Percentiles rank a stretch among this genome's conserved stretches.
Evolutionary conservation across 2,113 vertebrate genomes (phyloP).

Genomic region (Platysternon megacephalum): DNA sequence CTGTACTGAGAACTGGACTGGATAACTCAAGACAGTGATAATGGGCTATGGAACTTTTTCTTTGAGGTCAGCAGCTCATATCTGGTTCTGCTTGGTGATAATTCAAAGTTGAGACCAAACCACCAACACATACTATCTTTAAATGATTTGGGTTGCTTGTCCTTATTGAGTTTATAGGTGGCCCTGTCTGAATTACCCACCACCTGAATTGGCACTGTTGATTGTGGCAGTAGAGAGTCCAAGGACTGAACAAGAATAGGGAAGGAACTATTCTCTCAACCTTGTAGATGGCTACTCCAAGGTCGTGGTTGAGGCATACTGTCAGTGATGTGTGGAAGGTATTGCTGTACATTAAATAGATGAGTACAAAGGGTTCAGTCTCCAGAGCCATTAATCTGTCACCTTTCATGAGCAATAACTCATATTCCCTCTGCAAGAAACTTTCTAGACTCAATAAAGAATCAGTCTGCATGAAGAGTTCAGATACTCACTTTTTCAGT

Average conservation of each 20-base stretch:
- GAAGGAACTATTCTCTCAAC: background rate
- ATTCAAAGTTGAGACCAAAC: background rate
- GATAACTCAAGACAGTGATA: background rate
- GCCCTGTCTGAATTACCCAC: fast-evolving
- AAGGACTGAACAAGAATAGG: too few species aligned
- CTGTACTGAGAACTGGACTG: background rate
- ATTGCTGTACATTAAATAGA: background rate
- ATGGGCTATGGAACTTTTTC: background rate
- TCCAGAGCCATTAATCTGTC: fast-evolving
- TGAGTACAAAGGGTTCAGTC: fast-evolving
- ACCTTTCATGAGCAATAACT: background rate
- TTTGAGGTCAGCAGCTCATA: background rate
- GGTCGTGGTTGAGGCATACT: fast-evolving
- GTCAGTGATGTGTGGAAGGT: fast-evolving
- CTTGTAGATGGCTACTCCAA: fast-evolving
- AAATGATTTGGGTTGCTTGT: fast-evolving
- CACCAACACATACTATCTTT: background rate
- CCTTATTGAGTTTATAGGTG: background rate
- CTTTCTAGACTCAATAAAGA: background rate
- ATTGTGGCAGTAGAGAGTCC: fast-evolving
- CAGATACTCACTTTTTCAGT: fast-evolving
- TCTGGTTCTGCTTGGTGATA: background rate
- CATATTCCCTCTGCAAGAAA: background rate
- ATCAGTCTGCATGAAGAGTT: background rate
- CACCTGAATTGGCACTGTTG: fast-evolving